Evolutionary conservation across 2,113 vertebrate genomes (phyloP).

Genomic region (Panurus biarmicus): DNA sequence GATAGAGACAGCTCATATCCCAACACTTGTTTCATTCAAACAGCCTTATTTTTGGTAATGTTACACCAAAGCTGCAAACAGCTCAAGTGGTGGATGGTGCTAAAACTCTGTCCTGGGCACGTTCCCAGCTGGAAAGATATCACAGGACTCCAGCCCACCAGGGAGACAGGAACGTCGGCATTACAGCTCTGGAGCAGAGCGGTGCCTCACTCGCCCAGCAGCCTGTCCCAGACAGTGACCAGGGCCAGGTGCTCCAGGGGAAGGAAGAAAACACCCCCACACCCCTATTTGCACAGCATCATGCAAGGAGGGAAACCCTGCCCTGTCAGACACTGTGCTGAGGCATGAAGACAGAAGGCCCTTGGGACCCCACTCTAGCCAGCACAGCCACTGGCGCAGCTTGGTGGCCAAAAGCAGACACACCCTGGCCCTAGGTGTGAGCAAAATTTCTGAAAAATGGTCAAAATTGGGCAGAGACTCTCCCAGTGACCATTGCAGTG

Average conservation of each 20-base stretch:
- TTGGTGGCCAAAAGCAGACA: background rate
- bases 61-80: background rate
- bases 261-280: background rate
- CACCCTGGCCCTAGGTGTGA: background rate
- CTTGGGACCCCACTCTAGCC: background rate
- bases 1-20: background rate
- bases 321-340: background rate
- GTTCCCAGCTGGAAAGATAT: conserved; percentile 44
- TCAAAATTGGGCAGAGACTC: background rate
- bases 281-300: background rate
- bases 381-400: accelerated
- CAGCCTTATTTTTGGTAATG: conserved; percentile 5
- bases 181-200: background rate
- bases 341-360: background rate
- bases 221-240: background rate
- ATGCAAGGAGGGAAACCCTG: background rate
- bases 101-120: conserved; percentile 44
- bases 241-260: background rate
- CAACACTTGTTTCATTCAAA: conserved; percentile 35
- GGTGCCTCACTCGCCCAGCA: background rate
- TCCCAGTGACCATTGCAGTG: accelerated
- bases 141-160: background rate
- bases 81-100: background rate
- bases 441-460: background rate
- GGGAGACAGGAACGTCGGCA: background rate